phyloP scores from a whole-genome alignment of 2,888 invertebrate genomes.

The Xestia sexstrigata region DNA sequence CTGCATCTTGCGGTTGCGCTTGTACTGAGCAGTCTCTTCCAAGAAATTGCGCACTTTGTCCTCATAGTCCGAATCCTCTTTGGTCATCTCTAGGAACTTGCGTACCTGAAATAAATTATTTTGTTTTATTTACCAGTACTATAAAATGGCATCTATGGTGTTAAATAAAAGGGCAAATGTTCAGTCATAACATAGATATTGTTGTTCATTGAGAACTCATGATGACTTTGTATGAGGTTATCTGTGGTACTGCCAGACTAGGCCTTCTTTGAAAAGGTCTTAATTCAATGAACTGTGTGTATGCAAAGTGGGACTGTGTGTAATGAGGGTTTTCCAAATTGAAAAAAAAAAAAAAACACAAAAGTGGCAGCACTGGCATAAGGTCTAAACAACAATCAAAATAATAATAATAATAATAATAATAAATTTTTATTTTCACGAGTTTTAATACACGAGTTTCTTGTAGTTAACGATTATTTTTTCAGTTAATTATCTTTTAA shows the following conservation, averaged over 20 bases:
- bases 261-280: neutral
- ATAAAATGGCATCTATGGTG: neutral
- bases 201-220: neutral
- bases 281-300: neutral
- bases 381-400: no score
- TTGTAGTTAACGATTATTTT: no score
- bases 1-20: constrained; percentile 93
- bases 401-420: no score
- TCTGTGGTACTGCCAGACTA: neutral
- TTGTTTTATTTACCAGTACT: neutral
- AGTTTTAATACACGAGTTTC: no score
- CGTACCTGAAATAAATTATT: constrained; percentile 86
- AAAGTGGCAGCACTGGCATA: no score
- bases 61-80: constrained; percentile 96
- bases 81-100: constrained; percentile 94
- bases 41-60: constrained; percentile 96
- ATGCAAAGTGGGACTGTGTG: neutral
- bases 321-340: neutral
- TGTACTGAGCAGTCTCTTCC: constrained; percentile 95
- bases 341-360: no score
- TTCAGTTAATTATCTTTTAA: no score
- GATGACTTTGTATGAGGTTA: neutral
- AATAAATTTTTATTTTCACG: no score
- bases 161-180: neutral
- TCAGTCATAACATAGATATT: neutral